Evolutionary conservation across 2,888 invertebrate genomes (phyloP).

Genomic region (Drosophila robusta): DNA sequence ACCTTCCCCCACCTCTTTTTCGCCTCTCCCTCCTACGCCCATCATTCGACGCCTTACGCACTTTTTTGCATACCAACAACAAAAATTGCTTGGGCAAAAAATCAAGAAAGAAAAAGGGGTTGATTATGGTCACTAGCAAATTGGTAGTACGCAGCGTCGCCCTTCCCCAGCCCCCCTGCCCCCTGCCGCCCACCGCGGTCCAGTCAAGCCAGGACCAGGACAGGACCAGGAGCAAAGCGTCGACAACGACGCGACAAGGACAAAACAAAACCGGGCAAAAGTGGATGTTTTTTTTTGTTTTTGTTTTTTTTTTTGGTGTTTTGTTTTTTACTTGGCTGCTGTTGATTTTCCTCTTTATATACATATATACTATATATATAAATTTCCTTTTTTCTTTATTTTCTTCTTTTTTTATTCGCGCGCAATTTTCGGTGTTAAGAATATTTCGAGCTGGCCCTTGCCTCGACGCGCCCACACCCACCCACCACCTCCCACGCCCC

Average conservation of each 20-base stretch:
- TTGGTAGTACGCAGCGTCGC: slow-evolving; percentile 63
- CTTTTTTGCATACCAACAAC: slow-evolving; percentile 67
- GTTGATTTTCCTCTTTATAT: slow-evolving; percentile 58
- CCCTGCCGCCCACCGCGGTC: slow-evolving; percentile 5
- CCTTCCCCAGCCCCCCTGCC: too few relatives aligned
- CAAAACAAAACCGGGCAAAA: slow-evolving; percentile 69
- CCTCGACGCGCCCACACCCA: not conserved
- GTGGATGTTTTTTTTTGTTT: slow-evolving; percentile 64
- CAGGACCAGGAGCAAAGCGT: slow-evolving; percentile 41
- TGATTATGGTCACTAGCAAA: slow-evolving; percentile 79
- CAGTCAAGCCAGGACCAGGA: slow-evolving; percentile 9
- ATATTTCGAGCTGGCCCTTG: slow-evolving; percentile 19
- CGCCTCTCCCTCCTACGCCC: not conserved
- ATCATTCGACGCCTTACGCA: slow-evolving; percentile 53
- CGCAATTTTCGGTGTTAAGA: slow-evolving; percentile 68
- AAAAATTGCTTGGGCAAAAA: slow-evolving; percentile 24
- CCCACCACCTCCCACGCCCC: not conserved
- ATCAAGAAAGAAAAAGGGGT: slow-evolving; percentile 64
- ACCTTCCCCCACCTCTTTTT: not conserved
- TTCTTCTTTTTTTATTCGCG: slow-evolving; percentile 58
- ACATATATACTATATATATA: slow-evolving; percentile 25
- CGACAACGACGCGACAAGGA: slow-evolving; percentile 64
- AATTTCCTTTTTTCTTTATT: slow-evolving; percentile 29
- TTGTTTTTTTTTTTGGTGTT: slow-evolving; percentile 32
- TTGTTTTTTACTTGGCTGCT: slow-evolving; percentile 43